These are phyloP conservation scores for Drosophila niveifrons DNA, from an alignment of 2,888 invertebrate species.

Conservation along the genomic window DNA sequence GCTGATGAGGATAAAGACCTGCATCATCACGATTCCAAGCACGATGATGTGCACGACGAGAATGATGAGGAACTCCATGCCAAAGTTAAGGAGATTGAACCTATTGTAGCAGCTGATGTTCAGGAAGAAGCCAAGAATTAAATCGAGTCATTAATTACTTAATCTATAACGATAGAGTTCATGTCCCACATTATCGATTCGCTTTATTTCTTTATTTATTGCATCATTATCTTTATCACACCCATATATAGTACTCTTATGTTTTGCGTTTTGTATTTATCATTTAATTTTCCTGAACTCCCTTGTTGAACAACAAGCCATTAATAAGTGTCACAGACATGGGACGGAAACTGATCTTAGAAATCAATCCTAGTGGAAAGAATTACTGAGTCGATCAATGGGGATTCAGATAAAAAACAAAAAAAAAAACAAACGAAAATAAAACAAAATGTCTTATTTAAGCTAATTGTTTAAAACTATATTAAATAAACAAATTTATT, in stretches of 20 bases:
- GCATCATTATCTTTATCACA: neutral
- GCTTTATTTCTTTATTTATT: constrained; percentile 1
- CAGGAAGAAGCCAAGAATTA: constrained; percentile 65
- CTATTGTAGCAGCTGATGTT: constrained; percentile 71
- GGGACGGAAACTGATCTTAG: neutral
- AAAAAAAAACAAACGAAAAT: too few relatives aligned
- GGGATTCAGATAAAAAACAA: neutral
- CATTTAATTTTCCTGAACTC: neutral
- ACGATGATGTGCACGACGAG: constrained; percentile 55
- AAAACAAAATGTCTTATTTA: neutral
- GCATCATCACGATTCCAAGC: constrained; percentile 37
- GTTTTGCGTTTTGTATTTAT: neutral
- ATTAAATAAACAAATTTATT: constrained; percentile 9
- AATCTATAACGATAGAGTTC: neutral
- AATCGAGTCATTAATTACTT: constrained; percentile 45
- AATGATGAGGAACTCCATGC: constrained; percentile 55
- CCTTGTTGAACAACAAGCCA: neutral
- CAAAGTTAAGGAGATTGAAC: constrained; percentile 63
- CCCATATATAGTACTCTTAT: neutral
- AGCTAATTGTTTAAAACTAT: constrained; percentile 1
- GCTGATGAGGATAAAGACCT: constrained; percentile 35
- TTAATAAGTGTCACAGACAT: neutral
- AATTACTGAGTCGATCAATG: neutral
- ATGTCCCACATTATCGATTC: neutral
- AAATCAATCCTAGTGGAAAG: neutral